Evolutionary conservation across 2,797 vertebrate genomes (phyloP).

Genomic region (Rachycentron canadum): DNA sequence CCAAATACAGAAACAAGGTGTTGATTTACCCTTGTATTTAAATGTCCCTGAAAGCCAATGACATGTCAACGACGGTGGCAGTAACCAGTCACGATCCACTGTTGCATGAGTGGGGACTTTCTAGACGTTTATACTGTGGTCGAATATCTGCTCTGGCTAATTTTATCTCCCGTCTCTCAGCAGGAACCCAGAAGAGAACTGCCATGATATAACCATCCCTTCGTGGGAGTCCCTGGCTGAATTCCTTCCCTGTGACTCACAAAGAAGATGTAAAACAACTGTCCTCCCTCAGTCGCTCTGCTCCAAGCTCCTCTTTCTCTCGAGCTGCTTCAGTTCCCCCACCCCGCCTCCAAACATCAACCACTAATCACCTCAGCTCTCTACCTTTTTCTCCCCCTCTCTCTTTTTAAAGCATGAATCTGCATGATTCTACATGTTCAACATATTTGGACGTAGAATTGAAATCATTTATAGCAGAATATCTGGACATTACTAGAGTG

Average conservation of each 20-base stretch:
- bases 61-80: conserved; percentile 63
- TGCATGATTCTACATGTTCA: conserved; percentile 76
- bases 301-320: conserved; percentile 49
- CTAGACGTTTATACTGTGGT: conserved; percentile 41
- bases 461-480: conserved; percentile 43
- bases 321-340: conserved; percentile 22
- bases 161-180: conserved; percentile 56
- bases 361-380: conserved; percentile 61
- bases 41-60: conserved; percentile 25
- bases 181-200: conserved; percentile 86
- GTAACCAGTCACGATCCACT: conserved; percentile 82
- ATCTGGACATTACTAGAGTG: conserved; percentile 59
- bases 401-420: conserved; percentile 78
- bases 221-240: conserved; percentile 62
- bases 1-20: conserved; percentile 12
- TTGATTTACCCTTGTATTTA: conserved; percentile 18
- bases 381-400: conserved; percentile 38
- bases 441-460: conserved; percentile 57
- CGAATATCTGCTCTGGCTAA: conserved; percentile 49
- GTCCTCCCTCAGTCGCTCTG: conserved; percentile 48
- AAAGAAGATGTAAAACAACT: conserved; percentile 66
- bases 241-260: conserved; percentile 62
- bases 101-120: conserved; percentile 83
- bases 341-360: conserved; percentile 42
- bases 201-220: conserved; percentile 81